Evolutionary conservation across 2,888 invertebrate species (phyloP), one percentile per base, ranked within the genome.

Genomic region (Yponomeuta malinellus): DNA sequence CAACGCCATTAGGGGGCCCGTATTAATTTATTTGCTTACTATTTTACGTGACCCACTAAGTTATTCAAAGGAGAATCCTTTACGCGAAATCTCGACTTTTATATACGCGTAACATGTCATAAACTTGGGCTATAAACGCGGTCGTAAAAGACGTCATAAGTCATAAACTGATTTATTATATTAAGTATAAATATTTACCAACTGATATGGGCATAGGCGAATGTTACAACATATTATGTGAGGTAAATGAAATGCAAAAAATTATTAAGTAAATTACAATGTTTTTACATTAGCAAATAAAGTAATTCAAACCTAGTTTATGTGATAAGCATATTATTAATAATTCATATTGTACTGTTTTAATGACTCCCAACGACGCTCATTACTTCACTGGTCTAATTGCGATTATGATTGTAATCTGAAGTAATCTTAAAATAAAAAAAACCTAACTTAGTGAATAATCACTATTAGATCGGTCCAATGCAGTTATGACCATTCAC

Each of bases 41-140:
- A 68, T 69, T 66, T 74, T 73, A 72, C 75, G 78, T 79, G 79
- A 83, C 80, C 81, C 78, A 83, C 82, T 87, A 86, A 88, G 81
- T 87, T 89, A 90, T 90, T 90, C 86, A 87, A 79, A 82, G 79
- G 78, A 78, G 78, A 82, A 84, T 83, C 81, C 83, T 86, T 86
- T 84, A 83, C 81, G 80, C 82, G 77, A 88, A 91, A 91, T 91
- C 91, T 86, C 88, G 78, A 83, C 88, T 90, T 90, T 90, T 86
- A 90, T 84, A 87, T 79, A 77, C 81, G 85, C 81, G 84, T 85
- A 87, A 89, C 90, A 89, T 86, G 85, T 85, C 88, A 86, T 91
- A 90, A 91, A 91, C 78, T 77, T 73, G 73, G 71, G 82, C 76
- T 82, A 81, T 90, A 89, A 90, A 90, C 80, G 77, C 73, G 74